phyloP scores from a whole-genome alignment of 2,888 invertebrate genomes.

The Megastigmus dorsalis region DNA sequence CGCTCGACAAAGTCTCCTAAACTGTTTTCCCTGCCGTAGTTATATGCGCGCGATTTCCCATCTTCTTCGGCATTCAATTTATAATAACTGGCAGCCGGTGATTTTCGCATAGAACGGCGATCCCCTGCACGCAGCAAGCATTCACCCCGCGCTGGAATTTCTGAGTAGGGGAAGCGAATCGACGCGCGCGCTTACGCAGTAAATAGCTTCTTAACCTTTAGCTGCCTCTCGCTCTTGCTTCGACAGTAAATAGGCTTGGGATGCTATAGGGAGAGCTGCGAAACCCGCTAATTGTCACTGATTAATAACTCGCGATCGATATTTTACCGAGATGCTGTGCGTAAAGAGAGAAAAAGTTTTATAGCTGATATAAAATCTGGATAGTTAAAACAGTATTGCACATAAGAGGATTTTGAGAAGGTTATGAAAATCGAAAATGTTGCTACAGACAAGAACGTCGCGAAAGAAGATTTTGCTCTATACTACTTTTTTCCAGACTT shows the following conservation, averaged over 20 bases:
- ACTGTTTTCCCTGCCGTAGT: conserved; percentile 60
- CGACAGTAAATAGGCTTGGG: neutral
- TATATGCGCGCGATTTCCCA: conserved; percentile 61
- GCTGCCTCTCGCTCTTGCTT: neutral
- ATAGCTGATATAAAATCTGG: too few species aligned
- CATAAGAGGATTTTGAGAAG: too few species aligned
- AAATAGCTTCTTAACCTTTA: conserved; percentile 64
- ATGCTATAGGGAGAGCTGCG: conserved; percentile 9
- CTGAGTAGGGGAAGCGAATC: conserved; percentile 38
- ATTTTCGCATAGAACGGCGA: conserved; percentile 58
- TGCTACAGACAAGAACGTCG: too few species aligned
- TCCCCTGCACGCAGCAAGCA: conserved; percentile 21
- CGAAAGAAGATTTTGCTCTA: too few species aligned
- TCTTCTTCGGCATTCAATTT: conserved; percentile 66
- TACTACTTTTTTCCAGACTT: too few species aligned
- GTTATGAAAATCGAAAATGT: too few species aligned
- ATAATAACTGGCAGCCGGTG: conserved; percentile 65
- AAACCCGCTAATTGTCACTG: conserved; percentile 34
- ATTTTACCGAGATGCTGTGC: neutral
- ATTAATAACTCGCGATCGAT: conserved; percentile 55
- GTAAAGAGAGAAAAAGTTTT: neutral
- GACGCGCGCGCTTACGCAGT: conserved; percentile 65
- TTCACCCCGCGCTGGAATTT: conserved; percentile 56
- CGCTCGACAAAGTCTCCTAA: conserved; percentile 58
- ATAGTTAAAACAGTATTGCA: too few species aligned